phyloP scores from a whole-genome alignment of 2,888 invertebrate genomes.

The Troides oblongomaculatus region DNA sequence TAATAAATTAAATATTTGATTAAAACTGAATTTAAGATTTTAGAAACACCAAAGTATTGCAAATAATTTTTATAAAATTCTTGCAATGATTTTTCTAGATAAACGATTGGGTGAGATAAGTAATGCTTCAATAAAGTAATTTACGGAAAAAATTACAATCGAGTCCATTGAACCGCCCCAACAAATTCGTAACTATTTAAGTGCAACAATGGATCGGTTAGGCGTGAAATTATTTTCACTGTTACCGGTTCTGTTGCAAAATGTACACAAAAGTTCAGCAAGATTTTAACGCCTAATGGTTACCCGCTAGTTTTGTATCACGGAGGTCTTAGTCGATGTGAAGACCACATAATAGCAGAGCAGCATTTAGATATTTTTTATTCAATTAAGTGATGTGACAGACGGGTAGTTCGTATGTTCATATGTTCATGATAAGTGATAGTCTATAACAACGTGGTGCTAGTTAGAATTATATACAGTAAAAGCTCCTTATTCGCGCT shows the following conservation, averaged over 20 bases:
- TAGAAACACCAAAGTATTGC: background rate
- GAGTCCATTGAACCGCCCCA: conserved; percentile 18
- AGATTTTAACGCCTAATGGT: background rate
- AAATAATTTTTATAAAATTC: background rate
- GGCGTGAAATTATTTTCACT: conserved; percentile 22
- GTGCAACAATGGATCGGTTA: conserved; percentile 20
- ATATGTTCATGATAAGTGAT: too few species aligned
- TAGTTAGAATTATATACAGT: too few species aligned
- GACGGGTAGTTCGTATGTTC: too few species aligned
- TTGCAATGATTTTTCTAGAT: background rate
- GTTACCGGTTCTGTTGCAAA: background rate
- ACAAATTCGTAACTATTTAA: conserved; percentile 16
- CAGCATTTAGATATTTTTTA: too few species aligned
- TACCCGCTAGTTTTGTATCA: background rate
- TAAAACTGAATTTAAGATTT: background rate
- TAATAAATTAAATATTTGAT: too few species aligned
- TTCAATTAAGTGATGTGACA: too few species aligned
- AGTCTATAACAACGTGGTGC: too few species aligned
- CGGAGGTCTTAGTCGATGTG: too few species aligned
- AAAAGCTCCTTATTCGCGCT: too few species aligned
- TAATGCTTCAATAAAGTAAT: conserved; percentile 18
- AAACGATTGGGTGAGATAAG: conserved; percentile 7
- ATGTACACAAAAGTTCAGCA: background rate
- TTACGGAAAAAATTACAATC: conserved; percentile 16
- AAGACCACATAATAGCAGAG: too few species aligned